These are phyloP conservation scores for Oreohelix idahoensis DNA, from an alignment of 1,140 invertebrate genomes.

Conservation along the genomic window DNA sequence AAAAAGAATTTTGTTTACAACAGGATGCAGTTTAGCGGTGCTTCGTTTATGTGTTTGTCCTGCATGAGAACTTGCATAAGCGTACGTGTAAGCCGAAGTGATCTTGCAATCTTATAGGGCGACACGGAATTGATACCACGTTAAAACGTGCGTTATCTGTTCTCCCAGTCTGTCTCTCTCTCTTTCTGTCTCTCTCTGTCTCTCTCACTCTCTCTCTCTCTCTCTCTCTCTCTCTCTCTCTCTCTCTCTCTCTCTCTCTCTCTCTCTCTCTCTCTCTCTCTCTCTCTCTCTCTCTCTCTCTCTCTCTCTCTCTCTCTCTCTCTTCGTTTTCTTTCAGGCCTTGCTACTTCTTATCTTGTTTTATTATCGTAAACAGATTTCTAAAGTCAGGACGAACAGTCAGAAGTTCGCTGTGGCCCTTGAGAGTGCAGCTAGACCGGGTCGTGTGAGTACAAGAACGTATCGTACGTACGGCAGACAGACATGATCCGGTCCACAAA, in stretches of 20 bases:
- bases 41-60: not conserved
- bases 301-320: too few species aligned
- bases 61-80: not conserved
- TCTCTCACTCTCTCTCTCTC: too few species aligned
- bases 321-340: not conserved
- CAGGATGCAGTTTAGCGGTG: not conserved
- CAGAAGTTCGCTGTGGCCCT: not conserved
- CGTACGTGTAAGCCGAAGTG: not conserved
- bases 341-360: not conserved
- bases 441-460: constrained; percentile 2
- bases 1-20: not conserved
- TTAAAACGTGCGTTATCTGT: not conserved
- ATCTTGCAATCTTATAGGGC: not conserved
- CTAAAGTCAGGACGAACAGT: not conserved
- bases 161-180: too few species aligned
- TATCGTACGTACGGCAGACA: not conserved
- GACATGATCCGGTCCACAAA: constrained; percentile 3
- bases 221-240: too few species aligned
- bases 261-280: too few species aligned
- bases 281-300: too few species aligned
- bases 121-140: not conserved
- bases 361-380: not conserved
- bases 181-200: not conserved
- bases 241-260: too few species aligned
- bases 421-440: not conserved